Conservation (phyloP, 2,113 vertebrate species). For the Ochotona curzoniae region DNA sequence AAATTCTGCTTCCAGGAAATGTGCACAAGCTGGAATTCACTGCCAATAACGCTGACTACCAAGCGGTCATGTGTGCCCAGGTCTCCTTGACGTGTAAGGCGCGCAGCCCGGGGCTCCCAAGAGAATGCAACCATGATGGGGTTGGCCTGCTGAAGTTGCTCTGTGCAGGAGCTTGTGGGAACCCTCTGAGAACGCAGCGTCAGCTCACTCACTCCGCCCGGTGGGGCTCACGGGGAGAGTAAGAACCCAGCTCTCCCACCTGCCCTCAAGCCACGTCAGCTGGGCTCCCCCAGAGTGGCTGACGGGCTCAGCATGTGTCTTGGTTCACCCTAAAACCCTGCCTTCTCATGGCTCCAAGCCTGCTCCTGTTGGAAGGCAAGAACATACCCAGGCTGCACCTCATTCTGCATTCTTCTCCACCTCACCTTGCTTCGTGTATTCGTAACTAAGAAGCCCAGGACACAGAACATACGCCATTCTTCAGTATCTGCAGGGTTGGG, state of each 20-base stretch:
- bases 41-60: neutral
- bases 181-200: neutral
- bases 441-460: neutral
- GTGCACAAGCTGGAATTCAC: neutral
- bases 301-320: neutral
- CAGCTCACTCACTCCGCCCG: too few species aligned
- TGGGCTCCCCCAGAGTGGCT: neutral
- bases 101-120: neutral
- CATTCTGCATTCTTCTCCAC: fast-evolving
- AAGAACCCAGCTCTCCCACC: neutral
- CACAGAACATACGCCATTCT: neutral
- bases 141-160: neutral
- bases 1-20: neutral
- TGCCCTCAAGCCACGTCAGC: neutral
- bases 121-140: too few species aligned
- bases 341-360: neutral
- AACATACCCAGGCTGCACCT: neutral
- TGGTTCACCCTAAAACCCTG: neutral
- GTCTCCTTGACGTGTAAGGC: neutral
- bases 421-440: neutral
- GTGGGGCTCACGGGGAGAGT: neutral
- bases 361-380: neutral
- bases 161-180: neutral
- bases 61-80: neutral
- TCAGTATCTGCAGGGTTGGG: neutral